Evolutionary conservation across 2,113 vertebrate species (phyloP), one percentile per base, ranked within the genome.

Genomic region (Thryonomys swinderianus): DNA sequence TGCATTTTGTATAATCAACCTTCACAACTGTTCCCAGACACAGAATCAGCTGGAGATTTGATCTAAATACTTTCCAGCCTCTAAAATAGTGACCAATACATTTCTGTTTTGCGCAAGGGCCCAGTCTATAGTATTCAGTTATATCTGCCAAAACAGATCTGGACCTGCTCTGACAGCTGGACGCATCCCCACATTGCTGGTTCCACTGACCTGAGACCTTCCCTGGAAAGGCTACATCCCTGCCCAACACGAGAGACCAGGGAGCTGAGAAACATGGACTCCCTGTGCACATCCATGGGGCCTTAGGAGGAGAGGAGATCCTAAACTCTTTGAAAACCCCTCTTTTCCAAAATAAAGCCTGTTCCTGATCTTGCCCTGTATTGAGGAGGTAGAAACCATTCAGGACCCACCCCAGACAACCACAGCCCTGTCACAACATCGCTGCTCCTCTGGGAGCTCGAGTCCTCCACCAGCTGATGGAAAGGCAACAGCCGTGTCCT

Each of bases 371-470:
- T 34, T 42, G 18, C 71, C 71, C 40, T 11, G 7, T 1, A 4
- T 27, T 11, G 2, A 13, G 1, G 32, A 73, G 11, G 18, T 13
- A 20, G 61, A 18, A 30, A 34, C 37, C 45, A 2, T 53, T 30
- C 5, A 6, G 18, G 42, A 51, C 12, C 17, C 66, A 12, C 0
- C 4, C 34, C 12, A 73, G 13, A 27, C 9, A 40, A 0, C 30
- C 0, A 13, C 21, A 5, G 34, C 8, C 1, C 7, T 20, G 51
- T 34, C 10, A 18, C 51, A 9, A 45, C 17, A 25, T 5, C 9
- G n/a, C 1, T 1, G 25, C 20, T 40, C 51, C 45, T 21, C 3
- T 17, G 42, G 37, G 37, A 80, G 3, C 16, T 23, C 0, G 0
- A 4, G 27, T 25, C 37, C 48, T 59, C 40, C 13, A 40, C 13